These are phyloP conservation scores for Cryptocephalus moraei DNA, from an alignment of 2,888 invertebrate species.

Conservation along the genomic window DNA sequence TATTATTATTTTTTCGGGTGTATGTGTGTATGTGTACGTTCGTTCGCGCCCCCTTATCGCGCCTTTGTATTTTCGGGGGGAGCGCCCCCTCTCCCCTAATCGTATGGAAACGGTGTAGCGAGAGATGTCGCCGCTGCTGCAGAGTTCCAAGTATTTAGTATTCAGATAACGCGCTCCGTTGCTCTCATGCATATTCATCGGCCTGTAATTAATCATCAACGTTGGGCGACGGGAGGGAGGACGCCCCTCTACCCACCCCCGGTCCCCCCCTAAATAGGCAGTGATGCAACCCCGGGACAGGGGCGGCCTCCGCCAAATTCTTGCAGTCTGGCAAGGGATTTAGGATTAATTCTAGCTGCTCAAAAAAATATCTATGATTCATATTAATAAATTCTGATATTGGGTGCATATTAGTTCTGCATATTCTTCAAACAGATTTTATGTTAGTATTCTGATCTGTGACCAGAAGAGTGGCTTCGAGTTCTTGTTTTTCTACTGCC, in stretches of 20 bases:
- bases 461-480: no score
- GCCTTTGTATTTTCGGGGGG: slow-evolving; percentile 4
- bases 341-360: no score
- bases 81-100: slow-evolving; percentile 16
- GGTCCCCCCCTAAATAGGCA: slow-evolving; percentile 12
- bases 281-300: slow-evolving; percentile 5
- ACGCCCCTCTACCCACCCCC: slow-evolving; percentile 4
- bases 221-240: slow-evolving; percentile 20
- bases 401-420: no score
- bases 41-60: slow-evolving; percentile 13
- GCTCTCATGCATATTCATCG: slow-evolving; percentile 37
- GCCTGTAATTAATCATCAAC: slow-evolving; percentile 35
- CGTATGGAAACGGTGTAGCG: slow-evolving; percentile 20
- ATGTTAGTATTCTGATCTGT: no score
- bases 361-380: no score
- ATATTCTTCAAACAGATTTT: no score
- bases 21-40: not conserved
- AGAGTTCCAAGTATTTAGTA: slow-evolving; percentile 31
- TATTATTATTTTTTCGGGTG: not conserved
- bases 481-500: no score
- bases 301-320: not conserved
- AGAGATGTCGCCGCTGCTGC: slow-evolving; percentile 14
- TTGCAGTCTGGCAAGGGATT: not conserved
- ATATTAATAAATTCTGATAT: no score
- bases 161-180: slow-evolving; percentile 31